These are phyloP conservation scores for Meandrusa payeni DNA, from an alignment of 2,888 invertebrate species.

Conservation along the genomic window DNA sequence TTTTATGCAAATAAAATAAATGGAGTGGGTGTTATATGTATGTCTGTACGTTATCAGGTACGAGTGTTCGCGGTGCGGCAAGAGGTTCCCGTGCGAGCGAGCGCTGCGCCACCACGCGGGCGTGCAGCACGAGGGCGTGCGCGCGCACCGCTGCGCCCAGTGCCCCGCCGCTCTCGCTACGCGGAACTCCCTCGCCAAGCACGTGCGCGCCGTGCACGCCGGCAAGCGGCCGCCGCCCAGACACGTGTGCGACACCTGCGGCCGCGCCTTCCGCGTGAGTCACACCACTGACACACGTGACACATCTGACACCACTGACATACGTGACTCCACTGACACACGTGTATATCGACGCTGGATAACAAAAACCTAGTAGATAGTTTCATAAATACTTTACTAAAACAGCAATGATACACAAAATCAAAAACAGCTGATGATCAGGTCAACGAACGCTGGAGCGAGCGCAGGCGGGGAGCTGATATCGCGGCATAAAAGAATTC, in stretches of 20 bases:
- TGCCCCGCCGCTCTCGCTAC: slow-evolving; percentile 69
- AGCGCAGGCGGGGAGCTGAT: no score
- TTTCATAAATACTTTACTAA: no score
- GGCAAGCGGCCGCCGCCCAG: slow-evolving; percentile 40
- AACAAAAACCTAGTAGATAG: no score
- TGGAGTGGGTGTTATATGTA: no score
- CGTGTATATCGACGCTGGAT: no score
- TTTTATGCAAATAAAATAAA: no score
- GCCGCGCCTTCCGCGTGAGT: slow-evolving; percentile 58
- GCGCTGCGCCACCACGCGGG: slow-evolving; percentile 42
- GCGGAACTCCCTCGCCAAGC: slow-evolving; percentile 50
- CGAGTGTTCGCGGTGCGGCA: slow-evolving; percentile 49
- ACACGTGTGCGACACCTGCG: slow-evolving; percentile 65
- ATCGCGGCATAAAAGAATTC: no score
- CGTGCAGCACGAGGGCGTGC: slow-evolving; percentile 62
- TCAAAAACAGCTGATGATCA: no score
- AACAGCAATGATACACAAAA: no score
- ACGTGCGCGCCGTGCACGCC: slow-evolving; percentile 49
- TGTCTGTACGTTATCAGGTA: no score
- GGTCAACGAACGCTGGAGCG: no score
- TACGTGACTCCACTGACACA: slow-evolving; percentile 5
- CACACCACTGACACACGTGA: slow-evolving; percentile 23
- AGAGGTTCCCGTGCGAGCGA: slow-evolving; percentile 42
- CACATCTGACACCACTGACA: slow-evolving; percentile 7
- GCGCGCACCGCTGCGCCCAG: slow-evolving; percentile 49